phyloP scores from a whole-genome alignment of 2,113 vertebrate species.

The Poeciliopsis prolifica region DNA sequence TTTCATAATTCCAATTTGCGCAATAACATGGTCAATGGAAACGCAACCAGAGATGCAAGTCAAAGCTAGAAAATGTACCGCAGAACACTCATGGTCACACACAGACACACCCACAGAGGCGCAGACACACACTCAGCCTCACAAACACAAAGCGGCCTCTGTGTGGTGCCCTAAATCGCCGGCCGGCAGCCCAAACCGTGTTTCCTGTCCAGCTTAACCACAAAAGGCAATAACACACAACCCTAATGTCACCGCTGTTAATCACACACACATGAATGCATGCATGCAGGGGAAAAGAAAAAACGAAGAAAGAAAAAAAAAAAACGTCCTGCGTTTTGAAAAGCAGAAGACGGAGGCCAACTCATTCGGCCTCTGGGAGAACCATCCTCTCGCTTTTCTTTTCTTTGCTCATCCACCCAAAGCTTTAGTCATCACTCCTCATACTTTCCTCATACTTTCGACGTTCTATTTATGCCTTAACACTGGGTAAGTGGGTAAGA shows the following conservation, averaged over 20 bases:
- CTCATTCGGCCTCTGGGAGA: slow-evolving; percentile 62
- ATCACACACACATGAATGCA: slow-evolving; percentile 57
- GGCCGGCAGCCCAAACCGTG: slow-evolving; percentile 67
- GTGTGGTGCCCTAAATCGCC: slow-evolving; percentile 74
- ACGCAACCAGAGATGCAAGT: not conserved
- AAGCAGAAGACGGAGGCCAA: slow-evolving; percentile 48
- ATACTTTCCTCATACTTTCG: slow-evolving; percentile 68
- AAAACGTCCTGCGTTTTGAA: slow-evolving; percentile 42
- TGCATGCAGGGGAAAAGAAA: slow-evolving; percentile 28
- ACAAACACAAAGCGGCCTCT: slow-evolving; percentile 81
- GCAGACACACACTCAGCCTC: slow-evolving; percentile 43
- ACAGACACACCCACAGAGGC: slow-evolving; percentile 10
- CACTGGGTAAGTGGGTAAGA: slow-evolving; percentile 65
- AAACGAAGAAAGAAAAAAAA: not conserved
- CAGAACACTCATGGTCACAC: not conserved
- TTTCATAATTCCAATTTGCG: too few species aligned
- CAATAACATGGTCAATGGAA: too few species aligned
- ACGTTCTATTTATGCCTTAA: slow-evolving; percentile 26
- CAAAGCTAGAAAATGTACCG: not conserved
- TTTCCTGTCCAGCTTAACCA: slow-evolving; percentile 75
- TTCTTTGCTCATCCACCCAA: slow-evolving; percentile 36
- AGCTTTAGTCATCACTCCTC: slow-evolving; percentile 73
- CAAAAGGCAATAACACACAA: slow-evolving; percentile 76
- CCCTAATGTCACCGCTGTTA: slow-evolving; percentile 62
- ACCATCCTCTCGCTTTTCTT: slow-evolving; percentile 23